Evolutionary conservation across 2,888 invertebrate species (phyloP).

Genomic region (Lamellibrachia columna): DNA sequence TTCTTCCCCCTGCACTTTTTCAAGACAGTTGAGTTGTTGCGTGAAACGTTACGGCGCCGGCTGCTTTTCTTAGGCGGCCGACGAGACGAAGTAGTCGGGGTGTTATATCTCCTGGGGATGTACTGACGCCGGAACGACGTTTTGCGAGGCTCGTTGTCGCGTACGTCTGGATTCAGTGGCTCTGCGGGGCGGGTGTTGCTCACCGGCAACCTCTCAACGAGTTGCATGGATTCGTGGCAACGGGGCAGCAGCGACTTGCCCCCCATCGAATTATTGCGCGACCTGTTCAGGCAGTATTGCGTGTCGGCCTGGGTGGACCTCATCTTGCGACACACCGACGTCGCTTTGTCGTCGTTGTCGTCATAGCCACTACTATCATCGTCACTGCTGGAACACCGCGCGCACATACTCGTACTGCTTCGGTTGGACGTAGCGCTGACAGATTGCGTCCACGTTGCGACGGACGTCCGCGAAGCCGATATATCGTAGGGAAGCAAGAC

Average conservation of each 20-base stretch:
- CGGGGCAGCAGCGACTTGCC: no score
- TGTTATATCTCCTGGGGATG: no score
- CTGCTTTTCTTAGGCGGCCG: no score
- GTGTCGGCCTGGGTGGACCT: background rate
- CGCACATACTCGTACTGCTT: background rate
- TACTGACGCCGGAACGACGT: no score
- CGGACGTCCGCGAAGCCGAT: background rate
- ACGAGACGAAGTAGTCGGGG: no score
- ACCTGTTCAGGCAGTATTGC: background rate
- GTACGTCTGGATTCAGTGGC: no score
- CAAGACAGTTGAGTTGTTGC: background rate
- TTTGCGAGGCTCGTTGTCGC: no score
- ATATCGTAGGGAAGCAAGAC: background rate
- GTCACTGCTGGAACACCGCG: background rate
- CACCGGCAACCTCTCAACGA: no score
- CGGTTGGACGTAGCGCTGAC: background rate
- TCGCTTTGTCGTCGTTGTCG: background rate
- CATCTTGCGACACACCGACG: background rate
- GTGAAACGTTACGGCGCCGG: no score
- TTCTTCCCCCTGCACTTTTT: no score
- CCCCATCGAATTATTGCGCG: background rate
- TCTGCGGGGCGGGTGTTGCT: no score
- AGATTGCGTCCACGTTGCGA: background rate
- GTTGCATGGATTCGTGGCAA: no score
- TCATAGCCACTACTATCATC: background rate